Evolutionary conservation across 2,113 vertebrate genomes (phyloP).

Genomic region (Periophthalmus modestus): DNA sequence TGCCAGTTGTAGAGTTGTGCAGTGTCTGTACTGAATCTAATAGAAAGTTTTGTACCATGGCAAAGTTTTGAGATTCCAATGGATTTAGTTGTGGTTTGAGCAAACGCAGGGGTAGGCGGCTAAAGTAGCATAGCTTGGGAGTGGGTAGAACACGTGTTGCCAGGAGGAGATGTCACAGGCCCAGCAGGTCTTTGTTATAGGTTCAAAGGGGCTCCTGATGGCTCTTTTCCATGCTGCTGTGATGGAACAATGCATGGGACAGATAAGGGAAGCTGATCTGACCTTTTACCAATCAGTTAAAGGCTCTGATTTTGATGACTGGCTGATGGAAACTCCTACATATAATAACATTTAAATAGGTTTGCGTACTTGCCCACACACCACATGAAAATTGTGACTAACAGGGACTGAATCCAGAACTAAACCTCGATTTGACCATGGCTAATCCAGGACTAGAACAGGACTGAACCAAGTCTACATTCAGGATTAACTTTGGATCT

Average conservation of each 20-base stretch:
- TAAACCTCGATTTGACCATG: too few relatives aligned
- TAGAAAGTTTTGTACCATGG: constrained; percentile 26
- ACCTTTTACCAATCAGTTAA: constrained; percentile 16
- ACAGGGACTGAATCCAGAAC: too few relatives aligned
- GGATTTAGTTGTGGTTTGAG: constrained; percentile 54
- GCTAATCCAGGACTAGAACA: too few relatives aligned
- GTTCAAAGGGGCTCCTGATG: constrained; percentile 61
- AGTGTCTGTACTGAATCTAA: constrained; percentile 61
- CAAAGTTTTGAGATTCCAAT: constrained; percentile 55
- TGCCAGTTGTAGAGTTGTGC: constrained; percentile 56
- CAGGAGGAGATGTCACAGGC: constrained; percentile 63
- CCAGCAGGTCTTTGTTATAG: constrained; percentile 41
- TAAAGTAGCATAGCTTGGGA: constrained; percentile 63
- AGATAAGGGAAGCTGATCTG: constrained; percentile 29
- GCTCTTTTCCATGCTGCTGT: constrained; percentile 51
- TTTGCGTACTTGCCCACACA: too few relatives aligned
- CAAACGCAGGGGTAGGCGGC: constrained; percentile 38
- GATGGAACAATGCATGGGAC: constrained; percentile 39
- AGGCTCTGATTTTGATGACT: neutral
- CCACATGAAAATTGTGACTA: too few relatives aligned
- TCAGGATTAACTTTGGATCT: too few relatives aligned
- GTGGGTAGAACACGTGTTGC: constrained; percentile 59
- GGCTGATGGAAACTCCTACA: neutral
- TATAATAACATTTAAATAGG: too few relatives aligned
- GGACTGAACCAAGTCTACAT: too few relatives aligned